Evolutionary conservation across 64 coral and sea anemone species (phyloP), one percentile per base, ranked within the genome.

Genomic region (Dendronephthya gigantea): DNA sequence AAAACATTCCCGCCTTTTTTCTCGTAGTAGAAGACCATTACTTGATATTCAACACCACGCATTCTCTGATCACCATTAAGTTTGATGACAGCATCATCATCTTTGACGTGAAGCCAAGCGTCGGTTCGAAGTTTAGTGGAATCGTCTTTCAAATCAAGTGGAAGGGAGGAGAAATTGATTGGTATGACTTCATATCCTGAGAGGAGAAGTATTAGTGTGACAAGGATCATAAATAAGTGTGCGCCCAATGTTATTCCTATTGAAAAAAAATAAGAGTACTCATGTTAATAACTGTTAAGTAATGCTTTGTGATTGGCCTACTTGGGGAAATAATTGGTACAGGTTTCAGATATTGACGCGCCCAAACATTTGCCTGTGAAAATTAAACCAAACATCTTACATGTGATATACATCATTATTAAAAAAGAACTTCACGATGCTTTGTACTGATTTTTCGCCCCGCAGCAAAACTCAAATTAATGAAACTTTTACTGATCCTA

Each of bases 1-100:
- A 92, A 84, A 1, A 92, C 43, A 23, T 92, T 92, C 0, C 55
- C 82, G 33, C 55, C 27, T 81, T 92, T 75, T 9, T 55, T 23
- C 48, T 92, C 86, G 48, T 92, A 92, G 23, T 52, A 31, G 7
- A 88, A 29, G 88, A 40, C 0, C 19, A 79, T 8, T 28, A 33
- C 12, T 79, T 79, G 72, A 29, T 79, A 79, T 35, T 79, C 32
- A 29, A 79, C 29, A 9, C 72, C 29, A 14, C 72, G 30, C 15
- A 79, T 0, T 2, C 15, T 9, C 72, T 79, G 32, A 33, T 79
- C 37, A 19, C 36, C 32, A 79, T 79, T 79, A 16, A 79, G 72
- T 34, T 2, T 36, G 1, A 29, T 4, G 29, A 39, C 9, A 33
- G 34, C 36, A 12, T 79, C 72, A 15, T 35, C 32, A 19, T 79